A percentile compares a stretch with the other conserved stretches of the same genome.
phyloP scores from a whole-genome alignment of 35 echinoderm and acorn worm species.

The Holothuria glaberrima region DNA sequence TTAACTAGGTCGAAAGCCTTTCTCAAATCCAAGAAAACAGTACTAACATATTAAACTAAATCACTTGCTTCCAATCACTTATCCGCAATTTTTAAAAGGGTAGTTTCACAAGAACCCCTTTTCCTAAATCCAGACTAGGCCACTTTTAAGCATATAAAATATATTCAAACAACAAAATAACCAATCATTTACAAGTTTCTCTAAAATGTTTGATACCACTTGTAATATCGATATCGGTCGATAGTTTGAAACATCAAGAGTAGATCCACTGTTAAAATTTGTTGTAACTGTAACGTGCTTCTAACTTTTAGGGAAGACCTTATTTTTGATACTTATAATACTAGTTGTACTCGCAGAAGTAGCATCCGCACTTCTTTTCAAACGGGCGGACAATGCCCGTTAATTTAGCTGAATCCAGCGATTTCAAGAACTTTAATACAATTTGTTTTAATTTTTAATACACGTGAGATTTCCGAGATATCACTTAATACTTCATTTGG shows the following conservation, averaged over 20 bases:
- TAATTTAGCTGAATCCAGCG: background rate
- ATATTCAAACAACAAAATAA: background rate
- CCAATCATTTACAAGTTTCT: background rate
- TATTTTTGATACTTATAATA: background rate
- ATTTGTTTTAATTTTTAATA: background rate
- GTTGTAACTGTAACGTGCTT: conserved; percentile 1
- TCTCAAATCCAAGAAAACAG: no score
- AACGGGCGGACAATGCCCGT: background rate
- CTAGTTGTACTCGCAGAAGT: background rate
- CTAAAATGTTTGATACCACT: background rate
- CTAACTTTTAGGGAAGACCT: background rate
- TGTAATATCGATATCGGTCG: conserved; percentile 4
- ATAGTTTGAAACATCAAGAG: conserved; percentile 15
- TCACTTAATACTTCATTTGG: background rate
- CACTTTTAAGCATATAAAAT: background rate
- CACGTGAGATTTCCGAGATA: background rate
- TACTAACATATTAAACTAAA: background rate
- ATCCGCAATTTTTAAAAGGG: background rate
- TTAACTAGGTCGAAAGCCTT: background rate
- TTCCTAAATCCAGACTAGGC: background rate
- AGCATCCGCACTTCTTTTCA: conserved; percentile 11
- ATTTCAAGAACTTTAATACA: no score
- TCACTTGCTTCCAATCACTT: background rate
- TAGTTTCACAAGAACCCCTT: background rate
- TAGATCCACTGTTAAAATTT: background rate